Evolutionary conservation across 2,797 vertebrate genomes (phyloP), one percentile per base, ranked within the genome.

Genomic region (Pipistrellus nathusii): DNA sequence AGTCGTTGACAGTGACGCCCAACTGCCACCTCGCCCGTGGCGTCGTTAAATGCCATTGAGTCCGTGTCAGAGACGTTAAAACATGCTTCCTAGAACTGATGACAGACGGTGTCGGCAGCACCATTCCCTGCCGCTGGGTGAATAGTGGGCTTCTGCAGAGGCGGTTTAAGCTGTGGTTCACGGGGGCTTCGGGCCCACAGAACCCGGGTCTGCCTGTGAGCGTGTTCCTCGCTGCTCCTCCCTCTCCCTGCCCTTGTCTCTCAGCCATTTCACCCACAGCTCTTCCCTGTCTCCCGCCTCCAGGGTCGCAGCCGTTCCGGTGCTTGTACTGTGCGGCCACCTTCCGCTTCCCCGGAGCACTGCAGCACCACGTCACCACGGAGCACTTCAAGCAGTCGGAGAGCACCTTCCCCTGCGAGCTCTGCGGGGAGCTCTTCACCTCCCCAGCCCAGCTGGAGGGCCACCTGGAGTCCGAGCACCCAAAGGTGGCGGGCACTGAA

Each of bases 391-490:
- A 95, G 96, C 98, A 98, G 95, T 96, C 95, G 0, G 96, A 97
- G 18, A 98, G 92, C 73, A 97, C 97, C 0, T 98, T 98, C 90
- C 96, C 98, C 94, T 99, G 99, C 5, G 97, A 98, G 68, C 97
- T 99, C 89, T 99, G 98, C 27, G 95, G 98, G n/a, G 98, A 98
- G 55, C 96, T 99, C 89, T 98, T 98, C 96, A 86, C 95, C 73
- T 98, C 98, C 27, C 98, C 98, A 93, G 41, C 95, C 0, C 98
- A 99, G 97, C 98, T 99, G 76, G 98, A 99, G 82, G 97, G 98
- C 4, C 99, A 99, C 95, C 96, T 98, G 97, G 96, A 99, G 4
- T 94, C 98, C 27, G 98, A 98, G 32, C 99, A 99, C 87, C 97
- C 98, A 57, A 98, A 98, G 91, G 73, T 96, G 2, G 86, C 93